Evolutionary conservation across 2,888 invertebrate species (phyloP).

Genomic region (Blera fallax): DNA sequence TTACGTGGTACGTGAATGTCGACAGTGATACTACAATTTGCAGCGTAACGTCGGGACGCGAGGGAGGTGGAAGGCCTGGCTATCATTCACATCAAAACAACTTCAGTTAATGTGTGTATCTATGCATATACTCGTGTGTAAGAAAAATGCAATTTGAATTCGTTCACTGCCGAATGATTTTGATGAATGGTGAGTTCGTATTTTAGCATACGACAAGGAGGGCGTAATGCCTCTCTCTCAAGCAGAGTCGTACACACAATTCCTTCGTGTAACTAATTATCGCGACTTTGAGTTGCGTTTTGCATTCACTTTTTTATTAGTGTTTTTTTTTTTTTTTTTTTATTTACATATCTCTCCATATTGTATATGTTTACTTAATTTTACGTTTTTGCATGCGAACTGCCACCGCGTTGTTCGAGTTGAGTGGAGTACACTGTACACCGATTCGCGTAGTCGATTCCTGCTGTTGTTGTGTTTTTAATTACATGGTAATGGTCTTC

Average conservation of each 20-base stretch:
- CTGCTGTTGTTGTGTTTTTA: conserved; percentile 19
- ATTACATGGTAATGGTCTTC: conserved; percentile 52
- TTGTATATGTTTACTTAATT: conserved; percentile 45
- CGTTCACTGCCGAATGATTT: conserved; percentile 71
- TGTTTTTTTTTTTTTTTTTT: not conserved
- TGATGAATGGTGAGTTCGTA: conserved; percentile 55
- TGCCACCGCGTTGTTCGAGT: conserved; percentile 24
- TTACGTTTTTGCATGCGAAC: conserved; percentile 59
- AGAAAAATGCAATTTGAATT: conserved; percentile 62
- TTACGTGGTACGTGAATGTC: conserved; percentile 43
- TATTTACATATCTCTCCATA: not conserved
- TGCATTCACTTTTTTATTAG: conserved; percentile 52
- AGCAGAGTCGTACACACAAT: not conserved
- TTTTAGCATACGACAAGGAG: conserved; percentile 55
- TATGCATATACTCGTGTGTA: not conserved
- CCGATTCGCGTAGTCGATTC: not conserved
- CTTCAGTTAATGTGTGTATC: not conserved
- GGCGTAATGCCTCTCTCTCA: not conserved
- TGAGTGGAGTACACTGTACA: conserved; percentile 21
- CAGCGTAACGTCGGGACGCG: not conserved
- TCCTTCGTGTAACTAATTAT: conserved; percentile 63
- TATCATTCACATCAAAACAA: conserved; percentile 1
- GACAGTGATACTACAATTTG: conserved; percentile 44
- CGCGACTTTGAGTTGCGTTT: conserved; percentile 66
- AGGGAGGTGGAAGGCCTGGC: conserved; percentile 2